These are phyloP conservation scores for Harpegnathos saltator DNA, from an alignment of 1,140 invertebrate genomes.

Conservation along the genomic window DNA sequence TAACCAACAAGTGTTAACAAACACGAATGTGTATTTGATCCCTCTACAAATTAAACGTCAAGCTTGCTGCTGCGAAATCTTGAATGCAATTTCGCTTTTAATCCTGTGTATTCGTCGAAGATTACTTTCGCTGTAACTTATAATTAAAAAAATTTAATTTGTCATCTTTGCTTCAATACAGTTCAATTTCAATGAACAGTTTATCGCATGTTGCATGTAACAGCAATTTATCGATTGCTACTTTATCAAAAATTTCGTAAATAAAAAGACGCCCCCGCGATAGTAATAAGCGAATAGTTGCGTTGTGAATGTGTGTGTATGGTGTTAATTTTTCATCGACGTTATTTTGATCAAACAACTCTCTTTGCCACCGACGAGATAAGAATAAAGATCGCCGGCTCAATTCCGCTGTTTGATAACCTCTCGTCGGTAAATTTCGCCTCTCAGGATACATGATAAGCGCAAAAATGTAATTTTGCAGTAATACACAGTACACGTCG, in stretches of 20 bases:
- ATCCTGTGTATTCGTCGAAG: background rate
- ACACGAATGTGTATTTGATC: background rate
- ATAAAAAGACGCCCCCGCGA: background rate
- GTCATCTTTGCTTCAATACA: background rate
- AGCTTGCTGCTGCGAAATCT: background rate
- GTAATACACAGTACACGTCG: too few relatives aligned
- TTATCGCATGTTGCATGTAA: background rate
- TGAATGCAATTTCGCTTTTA: background rate
- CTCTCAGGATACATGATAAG: too few relatives aligned
- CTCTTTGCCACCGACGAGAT: too few relatives aligned
- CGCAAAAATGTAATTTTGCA: too few relatives aligned
- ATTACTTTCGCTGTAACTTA: background rate
- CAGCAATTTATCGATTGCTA: conserved; percentile 2
- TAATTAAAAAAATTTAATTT: background rate
- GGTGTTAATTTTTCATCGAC: background rate
- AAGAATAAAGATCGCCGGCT: too few relatives aligned
- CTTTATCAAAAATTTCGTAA: background rate
- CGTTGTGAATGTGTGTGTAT: background rate
- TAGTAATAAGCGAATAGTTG: background rate
- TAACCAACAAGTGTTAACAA: background rate
- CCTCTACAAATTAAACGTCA: background rate
- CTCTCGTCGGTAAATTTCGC: too few relatives aligned
- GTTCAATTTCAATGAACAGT: background rate
- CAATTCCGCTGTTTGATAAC: too few relatives aligned
- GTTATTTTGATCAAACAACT: background rate